A percentile compares a stretch with the other conserved stretches of the same genome.
These are phyloP conservation scores for Cladorhizidae sp. DNA, from an alignment of 37 sponge, comb jelly and placozoan genomes.

Conservation along the genomic window DNA sequence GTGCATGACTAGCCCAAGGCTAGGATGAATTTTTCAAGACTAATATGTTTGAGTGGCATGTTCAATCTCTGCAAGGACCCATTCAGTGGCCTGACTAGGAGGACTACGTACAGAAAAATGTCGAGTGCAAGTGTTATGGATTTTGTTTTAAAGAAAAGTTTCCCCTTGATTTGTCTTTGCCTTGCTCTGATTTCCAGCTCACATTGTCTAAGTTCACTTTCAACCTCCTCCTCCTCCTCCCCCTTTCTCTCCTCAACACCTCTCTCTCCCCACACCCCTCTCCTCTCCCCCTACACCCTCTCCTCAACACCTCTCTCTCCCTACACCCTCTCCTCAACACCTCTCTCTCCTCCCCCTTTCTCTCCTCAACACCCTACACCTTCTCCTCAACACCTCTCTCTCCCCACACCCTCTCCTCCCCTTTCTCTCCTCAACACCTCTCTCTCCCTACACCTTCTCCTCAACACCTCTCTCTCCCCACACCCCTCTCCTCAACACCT, in stretches of 20 bases:
- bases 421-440: constrained; percentile 1
- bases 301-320: not conserved
- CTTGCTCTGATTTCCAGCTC: not conserved
- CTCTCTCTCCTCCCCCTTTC: not conserved
- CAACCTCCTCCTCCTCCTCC: not conserved
- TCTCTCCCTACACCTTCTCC: not conserved
- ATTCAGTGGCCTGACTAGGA: too few species aligned
- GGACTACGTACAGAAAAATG: too few species aligned
- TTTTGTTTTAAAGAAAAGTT: too few species aligned
- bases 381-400: not conserved
- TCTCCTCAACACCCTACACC: not conserved
- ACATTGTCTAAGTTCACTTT: not conserved
- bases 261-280: not conserved
- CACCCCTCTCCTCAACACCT: not conserved
- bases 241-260: not conserved
- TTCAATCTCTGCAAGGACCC: too few species aligned
- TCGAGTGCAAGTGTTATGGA: too few species aligned
- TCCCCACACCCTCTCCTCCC: not conserved
- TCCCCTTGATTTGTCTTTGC: too few species aligned
- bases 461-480: not conserved
- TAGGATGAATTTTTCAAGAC: too few species aligned
- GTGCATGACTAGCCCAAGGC: too few species aligned
- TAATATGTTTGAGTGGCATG: too few species aligned
- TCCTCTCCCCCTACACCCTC: not conserved
- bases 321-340: not conserved